Conservation (phyloP, 1,140 invertebrate genomes). For the Copidosoma floridanum region DNA sequence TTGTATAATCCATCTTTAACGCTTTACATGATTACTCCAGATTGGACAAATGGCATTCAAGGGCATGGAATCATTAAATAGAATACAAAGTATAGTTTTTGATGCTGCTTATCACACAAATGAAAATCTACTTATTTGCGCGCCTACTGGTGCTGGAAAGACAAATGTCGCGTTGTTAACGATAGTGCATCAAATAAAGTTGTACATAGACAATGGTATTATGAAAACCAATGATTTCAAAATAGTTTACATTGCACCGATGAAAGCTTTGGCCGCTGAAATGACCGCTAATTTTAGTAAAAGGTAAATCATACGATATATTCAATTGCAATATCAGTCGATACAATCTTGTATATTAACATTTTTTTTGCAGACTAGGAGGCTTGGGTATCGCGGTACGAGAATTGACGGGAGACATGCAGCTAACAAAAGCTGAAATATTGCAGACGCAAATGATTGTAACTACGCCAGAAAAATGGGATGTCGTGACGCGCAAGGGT, state of each 20-base stretch:
- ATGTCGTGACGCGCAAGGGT: conserved; percentile 96
- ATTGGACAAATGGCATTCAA: conserved; percentile 84
- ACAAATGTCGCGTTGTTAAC: conserved; percentile 97
- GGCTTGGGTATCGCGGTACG: conserved; percentile 79
- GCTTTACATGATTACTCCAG: conserved; percentile 46
- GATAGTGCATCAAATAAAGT: conserved; percentile 85
- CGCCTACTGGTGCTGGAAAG: conserved; percentile 95
- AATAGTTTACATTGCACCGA: conserved; percentile 98
- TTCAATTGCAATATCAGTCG: background rate
- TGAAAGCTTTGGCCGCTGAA: conserved; percentile 98
- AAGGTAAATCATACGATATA: conserved; percentile 49
- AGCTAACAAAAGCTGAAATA: conserved; percentile 93
- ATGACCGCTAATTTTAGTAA: conserved; percentile 95
- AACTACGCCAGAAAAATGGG: conserved; percentile 99
- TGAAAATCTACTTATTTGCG: conserved; percentile 95
- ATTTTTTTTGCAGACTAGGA: conserved; percentile 51
- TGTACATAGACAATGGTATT: conserved; percentile 75
- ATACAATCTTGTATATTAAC: background rate
- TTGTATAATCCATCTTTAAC: too few relatives aligned
- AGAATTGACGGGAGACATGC: conserved; percentile 98
- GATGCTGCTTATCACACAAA: conserved; percentile 93
- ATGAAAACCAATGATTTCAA: conserved; percentile 94
- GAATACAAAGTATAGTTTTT: conserved; percentile 95
- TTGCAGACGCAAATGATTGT: conserved; percentile 96
- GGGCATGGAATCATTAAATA: conserved; percentile 83